phyloP scores from a whole-genome alignment of 2,797 vertebrate genomes.

The Brachymystax lenok region DNA sequence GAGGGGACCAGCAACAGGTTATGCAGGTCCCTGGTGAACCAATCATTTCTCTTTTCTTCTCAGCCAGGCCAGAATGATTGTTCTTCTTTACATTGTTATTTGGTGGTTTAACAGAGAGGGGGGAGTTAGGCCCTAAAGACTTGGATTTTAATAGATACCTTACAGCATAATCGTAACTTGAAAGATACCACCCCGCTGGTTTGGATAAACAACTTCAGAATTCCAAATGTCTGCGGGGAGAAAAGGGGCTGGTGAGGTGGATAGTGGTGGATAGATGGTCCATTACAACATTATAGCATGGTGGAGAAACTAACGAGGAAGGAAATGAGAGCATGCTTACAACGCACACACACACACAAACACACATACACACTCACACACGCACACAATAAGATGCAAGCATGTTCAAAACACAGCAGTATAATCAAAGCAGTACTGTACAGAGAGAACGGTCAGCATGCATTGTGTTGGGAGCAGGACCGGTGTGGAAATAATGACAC shows the following conservation, averaged over 20 bases:
- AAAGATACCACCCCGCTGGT: conserved; percentile 58
- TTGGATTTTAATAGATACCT: conserved; percentile 34
- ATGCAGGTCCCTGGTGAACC: conserved; percentile 60
- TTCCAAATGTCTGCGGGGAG: conserved; percentile 29
- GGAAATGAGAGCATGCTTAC: no score
- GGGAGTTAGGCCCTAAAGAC: conserved; percentile 22
- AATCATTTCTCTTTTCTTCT: conserved; percentile 40
- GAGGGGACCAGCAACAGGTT: conserved; percentile 5
- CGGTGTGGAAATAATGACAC: no score
- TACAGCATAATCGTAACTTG: conserved; percentile 32
- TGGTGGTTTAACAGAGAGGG: conserved; percentile 2
- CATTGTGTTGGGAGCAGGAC: no score
- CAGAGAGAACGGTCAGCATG: no score
- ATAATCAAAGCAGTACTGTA: no score
- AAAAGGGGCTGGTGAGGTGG: conserved; percentile 9
- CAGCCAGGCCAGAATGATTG: neutral
- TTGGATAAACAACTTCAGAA: conserved; percentile 41
- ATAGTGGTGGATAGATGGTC: neutral
- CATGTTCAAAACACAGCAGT: no score
- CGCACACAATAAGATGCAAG: no score
- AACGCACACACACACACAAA: no score
- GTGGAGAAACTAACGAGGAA: no score
- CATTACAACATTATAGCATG: neutral
- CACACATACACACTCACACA: no score
- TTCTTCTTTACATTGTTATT: neutral